A percentile compares a stretch with the other conserved stretches of the same genome.
These are phyloP conservation scores for Artemia franciscana DNA, from an alignment of 1,140 invertebrate genomes.

Conservation along the genomic window DNA sequence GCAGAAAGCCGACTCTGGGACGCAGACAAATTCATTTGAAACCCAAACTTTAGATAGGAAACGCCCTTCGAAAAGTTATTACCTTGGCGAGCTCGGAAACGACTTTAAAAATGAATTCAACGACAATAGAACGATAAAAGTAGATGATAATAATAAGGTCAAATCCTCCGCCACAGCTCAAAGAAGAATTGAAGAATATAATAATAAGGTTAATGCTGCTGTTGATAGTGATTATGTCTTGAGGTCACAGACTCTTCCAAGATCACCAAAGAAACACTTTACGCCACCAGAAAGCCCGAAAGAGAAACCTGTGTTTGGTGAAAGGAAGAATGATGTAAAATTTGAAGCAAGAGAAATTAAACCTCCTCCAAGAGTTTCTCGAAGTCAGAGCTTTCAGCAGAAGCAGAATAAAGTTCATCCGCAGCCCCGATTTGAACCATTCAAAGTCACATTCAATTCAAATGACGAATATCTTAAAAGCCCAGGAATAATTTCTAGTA, in stretches of 20 bases:
- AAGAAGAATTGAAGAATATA: background rate
- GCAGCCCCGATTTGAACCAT: slow-evolving; percentile 8
- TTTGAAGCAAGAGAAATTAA: slow-evolving; percentile 5
- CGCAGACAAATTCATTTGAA: slow-evolving; percentile 7
- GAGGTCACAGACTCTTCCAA: slow-evolving; percentile 47
- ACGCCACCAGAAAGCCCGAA: slow-evolving; percentile 4
- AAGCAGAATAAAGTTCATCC: slow-evolving; percentile 26
- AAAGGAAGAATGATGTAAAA: background rate
- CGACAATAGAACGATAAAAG: slow-evolving; percentile 33
- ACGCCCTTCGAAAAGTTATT: slow-evolving; percentile 34
- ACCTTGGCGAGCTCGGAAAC: slow-evolving; percentile 56
- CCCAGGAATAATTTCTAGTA: slow-evolving; percentile 55
- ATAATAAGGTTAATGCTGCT: background rate
- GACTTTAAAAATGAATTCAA: slow-evolving; percentile 50
- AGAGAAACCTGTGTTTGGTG: background rate
- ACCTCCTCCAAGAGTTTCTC: slow-evolving; percentile 35
- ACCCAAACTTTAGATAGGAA: slow-evolving; percentile 5
- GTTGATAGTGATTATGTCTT: background rate
- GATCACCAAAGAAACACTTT: slow-evolving; percentile 32
- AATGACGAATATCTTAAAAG: slow-evolving; percentile 31
- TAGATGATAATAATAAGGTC: background rate
- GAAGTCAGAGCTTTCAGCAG: slow-evolving; percentile 65
- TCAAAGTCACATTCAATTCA: slow-evolving; percentile 14
- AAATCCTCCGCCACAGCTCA: background rate
- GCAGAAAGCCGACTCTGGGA: slow-evolving; percentile 7